Base-by-base conservation (phyloP, 2,113 vertebrate species). In the Copsychus sechellarum region DNA sequence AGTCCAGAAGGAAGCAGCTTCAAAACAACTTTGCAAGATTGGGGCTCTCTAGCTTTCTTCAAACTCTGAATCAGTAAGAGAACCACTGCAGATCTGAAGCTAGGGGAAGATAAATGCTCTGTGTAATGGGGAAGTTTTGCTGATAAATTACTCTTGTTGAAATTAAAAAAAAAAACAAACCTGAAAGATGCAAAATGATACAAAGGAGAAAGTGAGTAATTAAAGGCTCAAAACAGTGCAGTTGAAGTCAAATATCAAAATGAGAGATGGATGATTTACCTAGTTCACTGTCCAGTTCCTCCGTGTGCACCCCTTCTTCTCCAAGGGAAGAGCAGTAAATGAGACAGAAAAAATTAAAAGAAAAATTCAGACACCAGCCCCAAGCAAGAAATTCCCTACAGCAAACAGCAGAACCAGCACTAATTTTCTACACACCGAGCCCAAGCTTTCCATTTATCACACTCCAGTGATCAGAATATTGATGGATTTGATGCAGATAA, bases 301-400 rank as follows among this genome's bases (percentile, higher is more conserved):
- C 99, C 97, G 99, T 99, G 94, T 99, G 99, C 93, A 99, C 99
- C 98, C 99, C 99, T 99, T 99, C 99, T 99, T 98, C 98, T 99
- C 98, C 97, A 98, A 96, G 89, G 97, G 97, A 98, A 94, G 94
- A 97, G 97, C 97, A 97, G 95, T 96, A 97, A 97, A 97, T 97
- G 96, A 98, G 98, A 97, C 74, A 97, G 97, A 98, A 97, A 97
- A 97, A 96, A 98, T 92, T 96, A 98, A 98, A 96, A 98, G 96
- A 98, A 97, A 98, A 97, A 97, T 97, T 98, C 97, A 98, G 97
- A 97, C 50, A 97, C 96, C 94, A 96, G 95, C 98, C 98, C 97
- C 98, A 97, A 98, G 96, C 93, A 95, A 97, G 97, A 98, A 96
- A 97, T 85, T 84, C 95, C 95, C 95, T 95, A 93, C 36, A 97